phyloP scores from a whole-genome alignment of 2,797 vertebrate genomes.

The Peromyscus nudipes region DNA sequence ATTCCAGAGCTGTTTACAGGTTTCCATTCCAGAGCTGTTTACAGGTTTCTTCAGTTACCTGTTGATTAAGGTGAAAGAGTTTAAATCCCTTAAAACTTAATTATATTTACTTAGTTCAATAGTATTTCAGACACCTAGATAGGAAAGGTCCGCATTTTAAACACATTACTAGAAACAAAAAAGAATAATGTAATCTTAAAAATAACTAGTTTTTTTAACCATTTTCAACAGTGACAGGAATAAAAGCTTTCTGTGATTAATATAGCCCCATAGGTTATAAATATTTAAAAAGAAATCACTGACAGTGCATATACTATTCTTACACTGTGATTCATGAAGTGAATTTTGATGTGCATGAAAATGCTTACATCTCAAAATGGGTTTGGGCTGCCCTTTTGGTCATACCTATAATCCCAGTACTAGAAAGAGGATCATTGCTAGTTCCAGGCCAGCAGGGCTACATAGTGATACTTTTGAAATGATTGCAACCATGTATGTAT shows the following conservation, averaged over 20 bases:
- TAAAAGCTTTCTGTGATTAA: neutral
- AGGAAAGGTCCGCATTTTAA: constrained; percentile 39
- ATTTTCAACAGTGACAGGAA: neutral
- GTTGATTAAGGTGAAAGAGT: neutral
- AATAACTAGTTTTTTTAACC: neutral
- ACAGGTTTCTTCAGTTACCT: constrained; percentile 29
- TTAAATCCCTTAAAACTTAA: constrained; percentile 57
- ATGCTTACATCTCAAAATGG: neutral
- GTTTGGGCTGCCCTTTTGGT: neutral
- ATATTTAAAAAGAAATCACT: neutral
- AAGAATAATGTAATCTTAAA: neutral
- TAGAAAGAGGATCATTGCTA: neutral
- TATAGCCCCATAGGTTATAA: neutral
- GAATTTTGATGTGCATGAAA: neutral
- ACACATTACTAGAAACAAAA: constrained; percentile 33
- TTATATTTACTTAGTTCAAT: constrained; percentile 11
- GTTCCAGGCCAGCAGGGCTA: neutral
- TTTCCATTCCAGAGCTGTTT: too few species aligned
- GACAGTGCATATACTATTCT: neutral
- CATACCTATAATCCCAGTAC: neutral
- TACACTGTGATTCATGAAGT: neutral
- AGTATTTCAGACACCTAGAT: neutral
- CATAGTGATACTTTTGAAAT: neutral
- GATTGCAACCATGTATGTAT: neutral
- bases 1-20: neutral